Base-by-base conservation (phyloP, 53 echinoderm and acorn worm genomes). In the Luidia sarsii region DNA sequence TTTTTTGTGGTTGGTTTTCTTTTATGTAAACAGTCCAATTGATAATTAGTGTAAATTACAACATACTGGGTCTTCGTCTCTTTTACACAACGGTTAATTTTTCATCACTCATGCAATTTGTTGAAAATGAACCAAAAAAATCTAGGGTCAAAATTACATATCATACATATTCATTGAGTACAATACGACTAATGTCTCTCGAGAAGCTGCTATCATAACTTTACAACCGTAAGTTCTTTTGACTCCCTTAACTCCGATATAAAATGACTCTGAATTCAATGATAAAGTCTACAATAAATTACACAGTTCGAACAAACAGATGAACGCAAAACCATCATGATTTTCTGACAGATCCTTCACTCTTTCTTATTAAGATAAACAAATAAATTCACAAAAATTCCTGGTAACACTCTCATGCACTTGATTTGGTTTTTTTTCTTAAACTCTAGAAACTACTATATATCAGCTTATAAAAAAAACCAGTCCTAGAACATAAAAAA, bases 21-120 rank as follows among this genome's bases (percentile, higher is more conserved):
- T n/a, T n/a, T n/a, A n/a, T n/a, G n/a, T 77, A 13, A 77, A 77
- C 77, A 77, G 60, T 77, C 77, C 77, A 77, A 60, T 31, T 46
- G 77, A 45, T 77, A 48, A 32, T 77, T 60, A 60, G 59, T 30
- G 30, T 48, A 29, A 59, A 24, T 41, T 77, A 31, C 60, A 77
- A 32, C 59, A 61, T 60, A 41, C n/a, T n/a, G n/a, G n/a, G n/a
- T 41, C 11, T 6, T 41, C 41, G 43, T 30, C 41, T 72, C 56
- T 61, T 41, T 31, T 60, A 28, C 39, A 60, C 46, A 41, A 32
- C 45, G 54, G 36, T 71, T 36, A 34, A 53, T 74, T 57, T n/a
- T 38, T 30, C 36, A 60, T 77, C 61, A 77, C 60, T 59, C 77
- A 77, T 77, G 77, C 77, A 60, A 77, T 31, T n/a, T n/a, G 23